These are phyloP conservation scores for Psammodynastes pulverulentus DNA, from an alignment of 2,113 vertebrate genomes.

Conservation along the genomic window DNA sequence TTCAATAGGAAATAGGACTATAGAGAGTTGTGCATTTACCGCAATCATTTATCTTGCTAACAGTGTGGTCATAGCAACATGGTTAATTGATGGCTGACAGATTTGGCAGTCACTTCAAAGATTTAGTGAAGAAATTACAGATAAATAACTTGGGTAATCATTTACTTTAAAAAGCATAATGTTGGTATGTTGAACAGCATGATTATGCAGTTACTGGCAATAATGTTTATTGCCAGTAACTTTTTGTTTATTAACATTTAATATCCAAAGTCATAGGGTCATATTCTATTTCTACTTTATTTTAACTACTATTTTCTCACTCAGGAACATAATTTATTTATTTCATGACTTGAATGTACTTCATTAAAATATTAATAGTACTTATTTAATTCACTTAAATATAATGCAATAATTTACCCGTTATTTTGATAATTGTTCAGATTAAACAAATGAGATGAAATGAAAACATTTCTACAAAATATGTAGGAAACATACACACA, in stretches of 20 bases:
- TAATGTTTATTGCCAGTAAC: background rate
- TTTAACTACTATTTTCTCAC: background rate
- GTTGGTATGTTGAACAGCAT: background rate
- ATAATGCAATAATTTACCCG: background rate
- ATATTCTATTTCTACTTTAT: background rate
- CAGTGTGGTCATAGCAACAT: conserved; percentile 18
- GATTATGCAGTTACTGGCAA: background rate
- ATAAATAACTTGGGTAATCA: background rate
- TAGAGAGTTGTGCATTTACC: conserved; percentile 6
- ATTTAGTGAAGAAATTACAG: background rate
- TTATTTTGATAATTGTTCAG: background rate
- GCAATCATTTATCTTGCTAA: conserved; percentile 23
- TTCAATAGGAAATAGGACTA: background rate
- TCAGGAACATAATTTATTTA: background rate
- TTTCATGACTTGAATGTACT: background rate
- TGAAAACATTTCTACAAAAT: background rate
- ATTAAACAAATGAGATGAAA: background rate
- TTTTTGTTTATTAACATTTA: background rate
- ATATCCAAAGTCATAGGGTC: background rate
- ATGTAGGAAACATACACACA: background rate
- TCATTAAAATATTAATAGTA: background rate
- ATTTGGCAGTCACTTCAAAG: conserved; percentile 14
- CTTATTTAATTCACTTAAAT: background rate
- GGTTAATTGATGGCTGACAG: conserved; percentile 26
- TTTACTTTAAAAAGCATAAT: background rate